phyloP scores from a whole-genome alignment of 1,140 invertebrate species.

The Temnothorax longispinosus region DNA sequence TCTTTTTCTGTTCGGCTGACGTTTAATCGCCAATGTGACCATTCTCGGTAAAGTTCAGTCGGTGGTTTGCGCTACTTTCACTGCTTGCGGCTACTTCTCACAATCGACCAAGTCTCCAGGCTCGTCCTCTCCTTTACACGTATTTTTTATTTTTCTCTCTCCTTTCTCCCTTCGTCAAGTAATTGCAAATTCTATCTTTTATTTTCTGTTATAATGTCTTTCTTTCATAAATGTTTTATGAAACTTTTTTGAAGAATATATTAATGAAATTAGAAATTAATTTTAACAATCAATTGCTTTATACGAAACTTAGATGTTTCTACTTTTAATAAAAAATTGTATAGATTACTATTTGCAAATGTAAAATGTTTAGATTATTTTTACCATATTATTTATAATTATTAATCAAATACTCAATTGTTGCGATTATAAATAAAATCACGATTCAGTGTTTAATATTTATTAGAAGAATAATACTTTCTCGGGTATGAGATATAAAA shows the following conservation, averaged over 20 bases:
- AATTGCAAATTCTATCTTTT: constrained; percentile 22
- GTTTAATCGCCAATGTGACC: constrained; percentile 63
- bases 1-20: constrained; percentile 31
- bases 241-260: neutral
- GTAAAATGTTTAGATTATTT: neutral
- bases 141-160: neutral
- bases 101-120: constrained; percentile 3
- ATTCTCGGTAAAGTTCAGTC: constrained; percentile 76
- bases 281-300: neutral
- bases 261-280: neutral
- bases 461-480: neutral
- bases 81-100: constrained; percentile 72
- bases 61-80: constrained; percentile 73
- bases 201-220: constrained; percentile 30
- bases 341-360: neutral
- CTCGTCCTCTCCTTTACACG: neutral
- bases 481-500: neutral
- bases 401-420: neutral
- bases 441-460: neutral
- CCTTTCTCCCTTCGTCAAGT: constrained; percentile 7
- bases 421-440: neutral
- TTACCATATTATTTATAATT: neutral
- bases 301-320: neutral
- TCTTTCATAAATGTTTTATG: neutral
- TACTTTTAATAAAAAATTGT: neutral